A percentile compares a stretch with the other conserved stretches of the same genome.
Evolutionary conservation across 2,797 vertebrate species (phyloP).

Genomic region (Enteromius treurensis): DNA sequence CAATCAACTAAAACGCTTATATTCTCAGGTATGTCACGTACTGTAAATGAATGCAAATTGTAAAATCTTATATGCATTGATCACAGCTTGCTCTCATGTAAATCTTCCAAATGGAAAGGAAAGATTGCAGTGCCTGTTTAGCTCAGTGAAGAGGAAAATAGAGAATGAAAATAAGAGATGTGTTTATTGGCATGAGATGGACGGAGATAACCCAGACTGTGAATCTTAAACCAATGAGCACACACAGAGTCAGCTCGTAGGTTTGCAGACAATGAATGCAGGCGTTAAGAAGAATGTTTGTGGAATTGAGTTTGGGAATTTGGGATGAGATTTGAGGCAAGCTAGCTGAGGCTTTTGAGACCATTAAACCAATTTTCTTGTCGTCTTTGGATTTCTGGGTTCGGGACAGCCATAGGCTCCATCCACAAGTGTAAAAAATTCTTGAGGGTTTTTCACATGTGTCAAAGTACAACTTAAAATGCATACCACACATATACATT

Average conservation of each 20-base stretch:
- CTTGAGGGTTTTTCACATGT: constrained; percentile 17
- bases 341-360: constrained; percentile 12
- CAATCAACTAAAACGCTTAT: not conserved
- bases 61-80: constrained; percentile 28
- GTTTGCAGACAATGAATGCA: constrained; percentile 36
- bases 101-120: constrained; percentile 35
- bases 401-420: not conserved
- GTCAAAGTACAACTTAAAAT: not conserved
- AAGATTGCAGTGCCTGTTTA: constrained; percentile 31
- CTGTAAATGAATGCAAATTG: constrained; percentile 1
- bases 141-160: constrained; percentile 41
- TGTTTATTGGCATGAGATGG: constrained; percentile 37
- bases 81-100: constrained; percentile 34
- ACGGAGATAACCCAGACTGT: constrained; percentile 36
- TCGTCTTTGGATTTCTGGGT: not conserved
- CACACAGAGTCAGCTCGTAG: not conserved
- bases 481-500: not conserved
- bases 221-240: constrained; percentile 43
- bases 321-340: not conserved
- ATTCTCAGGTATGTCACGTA: not conserved
- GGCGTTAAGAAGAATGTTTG: constrained; percentile 27
- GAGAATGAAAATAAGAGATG: constrained; percentile 31
- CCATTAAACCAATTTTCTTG: constrained; percentile 29
- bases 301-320: constrained; percentile 36
- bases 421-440: not conserved